These are phyloP conservation scores for Drosophila emarginata DNA, from an alignment of 2,888 invertebrate species.

Conservation along the genomic window DNA sequence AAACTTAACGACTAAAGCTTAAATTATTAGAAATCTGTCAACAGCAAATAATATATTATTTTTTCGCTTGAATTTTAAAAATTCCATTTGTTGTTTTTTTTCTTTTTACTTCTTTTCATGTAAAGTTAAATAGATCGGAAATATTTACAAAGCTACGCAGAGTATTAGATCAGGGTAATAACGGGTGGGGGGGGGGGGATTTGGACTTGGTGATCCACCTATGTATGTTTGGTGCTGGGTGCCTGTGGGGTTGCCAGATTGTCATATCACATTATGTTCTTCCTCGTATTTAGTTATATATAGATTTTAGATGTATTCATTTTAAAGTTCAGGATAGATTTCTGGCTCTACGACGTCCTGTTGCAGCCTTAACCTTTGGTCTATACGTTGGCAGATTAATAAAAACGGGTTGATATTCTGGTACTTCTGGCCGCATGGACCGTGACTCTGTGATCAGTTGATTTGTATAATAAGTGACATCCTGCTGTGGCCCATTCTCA, in stretches of 20 bases:
- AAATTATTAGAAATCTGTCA: conserved; percentile 34
- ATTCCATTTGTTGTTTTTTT: conserved; percentile 30
- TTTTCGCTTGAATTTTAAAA: conserved; percentile 19
- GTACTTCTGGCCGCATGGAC: conserved; percentile 74
- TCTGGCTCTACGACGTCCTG: conserved; percentile 36
- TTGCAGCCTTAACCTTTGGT: conserved; percentile 72
- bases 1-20: conserved; percentile 42
- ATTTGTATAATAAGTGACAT: conserved; percentile 79
- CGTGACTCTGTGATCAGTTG: conserved; percentile 68
- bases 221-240: conserved; percentile 17
- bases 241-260: conserved; percentile 17
- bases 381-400: conserved; percentile 86
- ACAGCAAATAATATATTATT: conserved; percentile 5
- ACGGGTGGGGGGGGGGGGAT: too few species aligned
- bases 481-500: conserved; percentile 28
- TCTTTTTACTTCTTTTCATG: not conserved
- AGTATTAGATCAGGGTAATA: not conserved
- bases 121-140: not conserved
- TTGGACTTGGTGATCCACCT: conserved; percentile 23
- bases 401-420: conserved; percentile 80
- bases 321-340: conserved; percentile 22
- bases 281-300: conserved; percentile 28
- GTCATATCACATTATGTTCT: conserved; percentile 69
- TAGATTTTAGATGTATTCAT: conserved; percentile 3
- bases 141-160: conserved; percentile 2